phyloP scores from a whole-genome alignment of 2,888 invertebrate species.

The Drosophila siamana region DNA sequence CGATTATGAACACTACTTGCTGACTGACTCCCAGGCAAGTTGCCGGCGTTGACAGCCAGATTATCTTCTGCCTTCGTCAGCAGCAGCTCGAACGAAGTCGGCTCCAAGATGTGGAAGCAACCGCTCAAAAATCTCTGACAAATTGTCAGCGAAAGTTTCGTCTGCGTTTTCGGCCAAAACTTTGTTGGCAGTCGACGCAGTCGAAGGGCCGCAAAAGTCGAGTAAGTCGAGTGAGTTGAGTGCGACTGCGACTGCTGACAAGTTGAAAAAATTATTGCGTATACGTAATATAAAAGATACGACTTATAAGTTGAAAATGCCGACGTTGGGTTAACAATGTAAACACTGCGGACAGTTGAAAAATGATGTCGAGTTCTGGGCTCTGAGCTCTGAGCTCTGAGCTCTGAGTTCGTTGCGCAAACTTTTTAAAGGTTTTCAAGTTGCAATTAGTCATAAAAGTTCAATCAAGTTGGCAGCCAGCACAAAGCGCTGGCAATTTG shows the following conservation, averaged over 20 bases:
- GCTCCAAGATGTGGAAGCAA: conserved; percentile 22
- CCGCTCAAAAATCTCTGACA: conserved; percentile 66
- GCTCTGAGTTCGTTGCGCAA: no score
- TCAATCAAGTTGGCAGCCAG: conserved; percentile 15
- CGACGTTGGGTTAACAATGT: conserved; percentile 37
- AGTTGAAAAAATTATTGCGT: conserved; percentile 56
- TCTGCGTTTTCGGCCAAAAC: conserved; percentile 23
- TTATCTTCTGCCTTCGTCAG: conserved; percentile 49
- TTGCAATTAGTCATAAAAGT: conserved; percentile 63
- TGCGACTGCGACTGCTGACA: conserved; percentile 31
- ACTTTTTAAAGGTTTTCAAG: conserved; percentile 51
- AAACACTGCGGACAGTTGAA: conserved; percentile 32
- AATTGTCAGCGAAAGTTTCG: conserved; percentile 75
- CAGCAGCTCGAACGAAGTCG: conserved; percentile 29
- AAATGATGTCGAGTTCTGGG: conserved; percentile 3
- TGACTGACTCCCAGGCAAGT: conserved; percentile 50
- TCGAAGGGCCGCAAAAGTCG: conserved; percentile 1
- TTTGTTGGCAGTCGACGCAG: no score
- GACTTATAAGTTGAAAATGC: conserved; percentile 30
- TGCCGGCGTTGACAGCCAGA: conserved; percentile 53
- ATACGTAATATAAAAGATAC: conserved; percentile 38
- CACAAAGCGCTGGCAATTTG: neutral
- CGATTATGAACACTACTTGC: conserved; percentile 51
- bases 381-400: no score
- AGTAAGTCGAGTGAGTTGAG: neutral